Base-by-base conservation (phyloP, 2,797 vertebrate genomes). In the Acanthiza pusilla region DNA sequence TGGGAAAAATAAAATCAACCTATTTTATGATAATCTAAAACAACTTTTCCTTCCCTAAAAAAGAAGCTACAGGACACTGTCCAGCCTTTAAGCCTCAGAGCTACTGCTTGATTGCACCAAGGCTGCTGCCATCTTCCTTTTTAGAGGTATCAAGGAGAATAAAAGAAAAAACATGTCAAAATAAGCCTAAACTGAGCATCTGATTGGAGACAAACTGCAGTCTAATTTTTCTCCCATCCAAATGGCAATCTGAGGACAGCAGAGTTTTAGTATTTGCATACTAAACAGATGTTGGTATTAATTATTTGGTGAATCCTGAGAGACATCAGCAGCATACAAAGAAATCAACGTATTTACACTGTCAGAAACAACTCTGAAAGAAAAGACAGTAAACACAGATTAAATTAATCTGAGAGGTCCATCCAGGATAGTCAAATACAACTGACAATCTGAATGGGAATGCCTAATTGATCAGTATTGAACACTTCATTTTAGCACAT, bases 281-380 rank as follows among this genome's bases (percentile, higher is more conserved):
- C 70, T 85, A 95, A 83, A 85, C 42, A 94, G 89, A 85, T 75
- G 76, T 80, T 91, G 51, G 42, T 85, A 92, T 94, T 94, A 95
- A 94, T 95, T 89, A 89, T 89, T 80, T 74, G 65, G 45, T 58
- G 68, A 91, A 85, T 91, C 72, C 78, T 83, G 65, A 50, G 85
- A 94, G 71, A 73, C 34, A 76, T 45, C 63, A 63, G 65, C 48
- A 77, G 65, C 25, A 20, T 30, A 85, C 63, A 91, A 79, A 89
- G 66, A 87, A 93, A 91, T 82, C 61, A 88, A 85, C 85, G 36
- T 67, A 71, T 53, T 85, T 55, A 20, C 0, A 0, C 78, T 77
- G 68, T 80, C 85, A 94, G 72, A 80, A 91, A 87, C 60, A 85
- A 67, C 43, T 88, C 74, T 34, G 73, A 78, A 82, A 91, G 50